Conservation (phyloP, 2,888 invertebrate species). For the Amorpha juglandis region DNA sequence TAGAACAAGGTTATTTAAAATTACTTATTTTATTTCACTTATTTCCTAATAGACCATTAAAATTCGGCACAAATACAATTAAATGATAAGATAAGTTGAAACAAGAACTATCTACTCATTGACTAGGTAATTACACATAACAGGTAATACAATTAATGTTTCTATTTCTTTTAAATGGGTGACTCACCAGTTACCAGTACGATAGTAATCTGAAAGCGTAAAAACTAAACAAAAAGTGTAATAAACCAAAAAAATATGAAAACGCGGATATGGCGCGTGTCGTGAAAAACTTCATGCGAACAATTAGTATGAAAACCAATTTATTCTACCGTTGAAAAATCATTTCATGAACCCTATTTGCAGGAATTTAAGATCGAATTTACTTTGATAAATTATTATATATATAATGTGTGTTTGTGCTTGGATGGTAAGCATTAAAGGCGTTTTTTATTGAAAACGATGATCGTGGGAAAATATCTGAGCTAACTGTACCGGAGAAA, state of each 20-base stretch:
- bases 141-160: too few species aligned
- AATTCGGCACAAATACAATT: neutral
- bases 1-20: too few species aligned
- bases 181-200: neutral
- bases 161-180: neutral
- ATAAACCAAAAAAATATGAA: slow-evolving; percentile 16
- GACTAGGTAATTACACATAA: neutral
- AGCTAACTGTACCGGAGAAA: slow-evolving; percentile 65
- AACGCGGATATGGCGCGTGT: slow-evolving; percentile 38
- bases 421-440: slow-evolving; percentile 16
- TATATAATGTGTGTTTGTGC: neutral
- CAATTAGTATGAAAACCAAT: neutral
- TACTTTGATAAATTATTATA: neutral
- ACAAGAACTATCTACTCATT: neutral
- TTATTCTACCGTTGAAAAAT: neutral
- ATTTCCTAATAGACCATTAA: neutral
- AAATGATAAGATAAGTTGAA: slow-evolving; percentile 7
- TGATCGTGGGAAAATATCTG: slow-evolving; percentile 72
- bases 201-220: slow-evolving; percentile 23
- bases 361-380: neutral
- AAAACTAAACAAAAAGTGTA: slow-evolving; percentile 26
- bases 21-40: neutral
- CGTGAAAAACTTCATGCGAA: slow-evolving; percentile 32
- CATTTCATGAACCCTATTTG: neutral
- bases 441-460: slow-evolving; percentile 55